Base-by-base conservation (phyloP, 2,113 vertebrate species). In the Salvelinus alpinus region DNA sequence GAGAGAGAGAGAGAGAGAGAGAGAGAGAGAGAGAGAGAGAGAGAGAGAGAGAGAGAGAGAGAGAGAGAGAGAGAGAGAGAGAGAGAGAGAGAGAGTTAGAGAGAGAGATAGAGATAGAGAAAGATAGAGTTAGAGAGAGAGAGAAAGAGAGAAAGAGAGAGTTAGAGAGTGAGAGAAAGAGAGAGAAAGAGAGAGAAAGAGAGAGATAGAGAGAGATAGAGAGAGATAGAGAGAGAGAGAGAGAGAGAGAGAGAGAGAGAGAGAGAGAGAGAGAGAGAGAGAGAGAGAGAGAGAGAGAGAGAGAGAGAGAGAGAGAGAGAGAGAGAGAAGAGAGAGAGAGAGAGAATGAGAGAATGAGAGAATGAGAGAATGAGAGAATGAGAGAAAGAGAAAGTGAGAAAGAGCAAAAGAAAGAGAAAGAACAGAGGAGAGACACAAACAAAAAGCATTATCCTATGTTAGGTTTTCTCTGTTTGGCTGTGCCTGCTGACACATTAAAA, bases 401-500 rank as follows among this genome's bases (percentile, higher is more conserved):
- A n/a, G 4, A 8, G 3, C 1, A 1, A 64, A 3, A 22, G 60
- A 24, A 6, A n/a, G 14, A 22, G 8, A 22, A n/a, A 62, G 34
- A 7, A 69, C 0, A 27, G 29, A n/a, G 27, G 18, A 12, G 71
- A 12, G 48, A 27, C 14, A 25, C 9, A 22, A 3, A 13, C 1
- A 47, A n/a, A 9, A 24, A 48, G 25, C 2, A 14, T 27, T 22
- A 34, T 6, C 47, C 59, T 68, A 71, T 78, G 18, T 75, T 75
- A 62, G 25, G 51, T 65, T 27, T 16, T 54, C 9, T 25, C 64
- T 76, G 18, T 75, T 74, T 62, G 29, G 51, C 68, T 64, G 74
- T 74, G 70, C 3, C 12, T 51, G 48, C 14, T 16, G 14, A 54
- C 14, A 18, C 67, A 60, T 75, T 67, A 73, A 59, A 71, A 48